Conservation (phyloP, 1,140 invertebrate genomes). For the Heliothis subflexa region DNA sequence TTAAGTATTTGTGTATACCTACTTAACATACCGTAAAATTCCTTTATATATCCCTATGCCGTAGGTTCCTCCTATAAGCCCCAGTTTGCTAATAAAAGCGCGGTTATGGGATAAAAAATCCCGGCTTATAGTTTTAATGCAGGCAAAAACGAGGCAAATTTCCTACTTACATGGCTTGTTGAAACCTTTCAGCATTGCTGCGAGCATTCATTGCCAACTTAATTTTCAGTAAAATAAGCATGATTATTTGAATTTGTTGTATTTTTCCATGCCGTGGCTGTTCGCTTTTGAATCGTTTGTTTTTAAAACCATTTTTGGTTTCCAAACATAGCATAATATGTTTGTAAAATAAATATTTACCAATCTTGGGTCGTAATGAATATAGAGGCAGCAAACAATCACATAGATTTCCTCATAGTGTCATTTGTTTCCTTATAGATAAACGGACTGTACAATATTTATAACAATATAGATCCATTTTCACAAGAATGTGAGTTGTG, state of each 20-base stretch:
- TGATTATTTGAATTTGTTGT: not conserved
- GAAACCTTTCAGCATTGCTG: conserved; percentile 32
- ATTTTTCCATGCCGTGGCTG: conserved; percentile 2
- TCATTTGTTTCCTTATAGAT: not conserved
- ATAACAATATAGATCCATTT: conserved; percentile 11
- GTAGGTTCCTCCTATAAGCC: not conserved
- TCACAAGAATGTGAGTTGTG: conserved; percentile 35
- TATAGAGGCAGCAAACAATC: no score
- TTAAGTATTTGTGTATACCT: no score
- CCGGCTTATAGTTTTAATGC: conserved; percentile 44
- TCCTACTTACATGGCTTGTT: conserved; percentile 30
- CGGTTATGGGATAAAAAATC: conserved; percentile 28
- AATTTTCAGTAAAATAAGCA: conserved; percentile 13
- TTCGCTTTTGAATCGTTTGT: not conserved
- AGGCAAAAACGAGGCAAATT: conserved; percentile 43
- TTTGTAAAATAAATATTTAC: not conserved
- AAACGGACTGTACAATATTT: not conserved
- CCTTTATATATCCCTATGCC: no score
- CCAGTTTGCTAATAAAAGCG: conserved; percentile 30
- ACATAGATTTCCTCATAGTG: not conserved
- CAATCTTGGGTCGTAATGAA: no score
- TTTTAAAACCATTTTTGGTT: not conserved
- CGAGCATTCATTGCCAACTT: conserved; percentile 13
- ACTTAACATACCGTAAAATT: no score
- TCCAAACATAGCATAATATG: not conserved